Conservation (phyloP, 2,888 invertebrate genomes). For the Drosophila diplacantha region DNA sequence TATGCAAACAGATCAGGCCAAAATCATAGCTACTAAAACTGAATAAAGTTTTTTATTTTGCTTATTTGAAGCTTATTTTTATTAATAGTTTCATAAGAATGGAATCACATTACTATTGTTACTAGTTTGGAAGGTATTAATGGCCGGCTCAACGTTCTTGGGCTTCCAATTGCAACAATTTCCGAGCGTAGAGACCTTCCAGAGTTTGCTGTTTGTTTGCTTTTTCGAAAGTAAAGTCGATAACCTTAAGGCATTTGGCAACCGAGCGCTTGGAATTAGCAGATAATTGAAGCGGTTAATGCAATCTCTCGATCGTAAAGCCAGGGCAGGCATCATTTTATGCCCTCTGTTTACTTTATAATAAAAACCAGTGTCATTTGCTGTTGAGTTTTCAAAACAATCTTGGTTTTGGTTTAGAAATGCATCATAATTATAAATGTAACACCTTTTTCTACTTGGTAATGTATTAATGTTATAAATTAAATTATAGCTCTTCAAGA, state of each 20-base stretch:
- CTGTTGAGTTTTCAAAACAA: constrained; percentile 1
- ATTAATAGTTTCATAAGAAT: background rate
- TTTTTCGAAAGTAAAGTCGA: constrained; percentile 46
- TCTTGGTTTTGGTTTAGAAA: background rate
- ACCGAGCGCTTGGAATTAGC: constrained; percentile 31
- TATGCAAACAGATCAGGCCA: constrained; percentile 10
- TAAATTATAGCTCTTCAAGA: constrained; percentile 38
- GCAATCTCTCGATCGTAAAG: constrained; percentile 34
- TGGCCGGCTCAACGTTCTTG: background rate
- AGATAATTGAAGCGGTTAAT: constrained; percentile 39
- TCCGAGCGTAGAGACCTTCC: constrained; percentile 20
- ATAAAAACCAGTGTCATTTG: constrained; percentile 1
- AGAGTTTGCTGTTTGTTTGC: constrained; percentile 13
- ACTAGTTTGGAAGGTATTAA: background rate
- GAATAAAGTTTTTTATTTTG: background rate
- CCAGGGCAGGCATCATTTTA: constrained; percentile 5
- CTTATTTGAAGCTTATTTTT: background rate
- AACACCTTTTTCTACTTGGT: accelerated
- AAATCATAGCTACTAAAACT: background rate
- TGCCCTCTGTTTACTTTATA: background rate
- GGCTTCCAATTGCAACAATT: constrained; percentile 19
- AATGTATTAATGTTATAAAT: background rate
- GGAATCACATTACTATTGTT: background rate
- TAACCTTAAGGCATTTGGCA: constrained; percentile 48
- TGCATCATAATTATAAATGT: background rate